Evolutionary conservation across 1,140 invertebrate genomes (phyloP), one percentile per base, ranked within the genome.

Genomic region (Drosophila paulistorum): DNA sequence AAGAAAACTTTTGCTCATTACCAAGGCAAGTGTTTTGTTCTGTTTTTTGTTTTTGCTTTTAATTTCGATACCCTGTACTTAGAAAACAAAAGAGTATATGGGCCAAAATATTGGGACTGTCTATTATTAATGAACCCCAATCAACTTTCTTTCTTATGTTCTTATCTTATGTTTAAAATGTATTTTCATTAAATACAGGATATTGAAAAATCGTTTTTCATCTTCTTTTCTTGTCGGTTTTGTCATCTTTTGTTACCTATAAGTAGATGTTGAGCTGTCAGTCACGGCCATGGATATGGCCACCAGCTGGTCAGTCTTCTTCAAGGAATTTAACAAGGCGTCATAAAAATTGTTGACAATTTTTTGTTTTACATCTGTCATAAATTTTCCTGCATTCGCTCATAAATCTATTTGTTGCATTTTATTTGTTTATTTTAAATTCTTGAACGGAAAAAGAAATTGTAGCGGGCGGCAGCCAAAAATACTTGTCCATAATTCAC

Each of bases 401-500:
- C 75, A 77, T 87, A 86, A 86, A 86, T 86, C 83, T 86, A 86
- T 86, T 86, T 89, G 79, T 73, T 79, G 83, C 83, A 86, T 87
- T 86, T 86, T 86, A 86, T 86, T 86, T 86, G 83, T 86, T 86
- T 86, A 87, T 86, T 86, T 82, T 79, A 74, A 87, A 86, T 85
- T 85, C 74, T 60, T 84, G 37, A 67, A 35, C 60, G n/a, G 17
- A 54, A 23, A 11, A 20, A 74, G 41, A 70, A 60, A 64, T 11
- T 4, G 17, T 30, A 57, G 45, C 48, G 63, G 64, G 68, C 62
- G 63, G 45, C 45, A n/a, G 48, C 42, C 64, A 78, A 51, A 51
- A 51, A 51, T 51, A 33, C 57, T 59, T 37, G 14, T 37, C 67
- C 74, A 76, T 76, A 86, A 86, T 86, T 86, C 81, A 70, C 80